These are phyloP conservation scores for Trachurus trachurus DNA, from an alignment of 2,797 vertebrate species.

Conservation along the genomic window DNA sequence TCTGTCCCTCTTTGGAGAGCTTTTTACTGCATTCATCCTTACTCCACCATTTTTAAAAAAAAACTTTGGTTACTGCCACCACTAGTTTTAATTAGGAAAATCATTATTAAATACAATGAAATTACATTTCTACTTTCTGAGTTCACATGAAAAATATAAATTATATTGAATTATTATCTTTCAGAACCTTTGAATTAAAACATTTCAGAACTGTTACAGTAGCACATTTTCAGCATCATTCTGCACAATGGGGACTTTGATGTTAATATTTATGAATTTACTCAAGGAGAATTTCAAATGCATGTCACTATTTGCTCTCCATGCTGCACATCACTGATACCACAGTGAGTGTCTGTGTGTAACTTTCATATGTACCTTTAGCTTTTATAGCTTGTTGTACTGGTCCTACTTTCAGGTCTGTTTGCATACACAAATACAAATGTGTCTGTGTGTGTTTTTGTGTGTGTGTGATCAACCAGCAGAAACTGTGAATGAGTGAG, in stretches of 20 bases:
- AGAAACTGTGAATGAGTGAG: background rate
- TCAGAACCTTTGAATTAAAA: too few relatives aligned
- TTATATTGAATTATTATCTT: too few relatives aligned
- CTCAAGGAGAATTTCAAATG: too few relatives aligned
- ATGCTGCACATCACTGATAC: background rate
- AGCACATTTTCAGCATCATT: too few relatives aligned
- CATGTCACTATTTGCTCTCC: background rate
- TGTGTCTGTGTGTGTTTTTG: background rate
- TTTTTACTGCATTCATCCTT: conserved; percentile 27
- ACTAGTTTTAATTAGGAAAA: background rate
- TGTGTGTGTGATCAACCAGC: background rate
- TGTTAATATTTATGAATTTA: too few relatives aligned
- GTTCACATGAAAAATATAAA: too few relatives aligned
- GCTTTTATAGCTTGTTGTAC: conserved; percentile 22
- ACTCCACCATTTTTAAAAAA: conserved; percentile 7
- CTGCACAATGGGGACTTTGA: too few relatives aligned
- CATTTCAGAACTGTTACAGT: too few relatives aligned
- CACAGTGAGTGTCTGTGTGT: background rate
- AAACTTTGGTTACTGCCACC: background rate
- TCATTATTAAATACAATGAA: background rate
- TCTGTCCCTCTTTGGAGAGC: conserved; percentile 39
- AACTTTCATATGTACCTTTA: conserved; percentile 18
- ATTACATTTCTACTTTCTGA: too few relatives aligned
- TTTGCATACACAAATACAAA: conserved; percentile 21
- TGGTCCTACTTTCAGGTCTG: conserved; percentile 8